Conservation (phyloP, 1,140 invertebrate species). For the Saccostrea echinata region DNA sequence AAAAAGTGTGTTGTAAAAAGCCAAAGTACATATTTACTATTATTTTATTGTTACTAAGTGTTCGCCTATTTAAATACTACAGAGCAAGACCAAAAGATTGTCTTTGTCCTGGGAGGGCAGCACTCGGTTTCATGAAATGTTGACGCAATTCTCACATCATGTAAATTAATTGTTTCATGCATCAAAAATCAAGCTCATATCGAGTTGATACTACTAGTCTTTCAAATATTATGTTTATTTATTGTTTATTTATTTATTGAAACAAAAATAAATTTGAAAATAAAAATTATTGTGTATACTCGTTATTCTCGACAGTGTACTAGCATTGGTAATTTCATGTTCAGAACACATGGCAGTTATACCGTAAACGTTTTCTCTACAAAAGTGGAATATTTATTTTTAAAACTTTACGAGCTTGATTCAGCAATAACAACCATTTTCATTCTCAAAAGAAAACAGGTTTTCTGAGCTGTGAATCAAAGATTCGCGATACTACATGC, state of each 20-base stretch:
- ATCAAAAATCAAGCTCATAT: slow-evolving; percentile 30
- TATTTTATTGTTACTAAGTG: not conserved
- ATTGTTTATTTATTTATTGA: slow-evolving; percentile 38
- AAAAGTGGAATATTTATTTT: too few relatives aligned
- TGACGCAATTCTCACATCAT: slow-evolving; percentile 23
- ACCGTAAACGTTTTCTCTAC: too few relatives aligned
- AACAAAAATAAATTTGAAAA: slow-evolving; percentile 11
- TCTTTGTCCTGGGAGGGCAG: not conserved
- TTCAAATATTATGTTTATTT: slow-evolving; percentile 39
- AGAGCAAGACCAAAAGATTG: not conserved
- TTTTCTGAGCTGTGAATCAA: too few relatives aligned
- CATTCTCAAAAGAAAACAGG: too few relatives aligned
- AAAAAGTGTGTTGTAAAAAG: slow-evolving; percentile 10
- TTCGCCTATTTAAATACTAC: not conserved
- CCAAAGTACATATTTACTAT: slow-evolving; percentile 6
- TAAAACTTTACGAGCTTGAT: too few relatives aligned
- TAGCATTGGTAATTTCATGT: too few relatives aligned
- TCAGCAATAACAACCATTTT: too few relatives aligned
- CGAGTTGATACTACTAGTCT: slow-evolving; percentile 28
- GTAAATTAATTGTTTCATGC: slow-evolving; percentile 18
- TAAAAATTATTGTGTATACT: not conserved
- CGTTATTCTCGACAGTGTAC: too few relatives aligned
- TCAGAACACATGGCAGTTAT: too few relatives aligned
- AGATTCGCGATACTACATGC: too few relatives aligned
- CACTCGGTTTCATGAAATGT: not conserved